These are phyloP conservation scores for Sesamia nonagrioides DNA, from an alignment of 1,140 invertebrate species.

Conservation along the genomic window DNA sequence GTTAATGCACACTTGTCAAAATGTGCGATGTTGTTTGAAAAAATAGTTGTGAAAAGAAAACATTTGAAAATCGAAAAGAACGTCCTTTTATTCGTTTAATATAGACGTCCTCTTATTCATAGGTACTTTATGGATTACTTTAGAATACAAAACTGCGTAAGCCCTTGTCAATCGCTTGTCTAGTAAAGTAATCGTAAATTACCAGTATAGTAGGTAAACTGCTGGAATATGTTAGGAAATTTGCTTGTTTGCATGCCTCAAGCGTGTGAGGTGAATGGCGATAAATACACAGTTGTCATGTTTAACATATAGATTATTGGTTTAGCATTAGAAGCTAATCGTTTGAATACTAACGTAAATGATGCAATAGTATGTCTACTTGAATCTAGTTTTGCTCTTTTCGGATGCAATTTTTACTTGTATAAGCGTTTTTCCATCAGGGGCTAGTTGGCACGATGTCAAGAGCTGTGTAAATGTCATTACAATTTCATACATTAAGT, in stretches of 20 bases:
- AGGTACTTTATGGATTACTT: not conserved
- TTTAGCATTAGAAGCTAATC: slow-evolving; percentile 14
- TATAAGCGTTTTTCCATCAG: not conserved
- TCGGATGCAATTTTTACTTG: not conserved
- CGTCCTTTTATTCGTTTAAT: no score
- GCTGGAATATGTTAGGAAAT: slow-evolving; percentile 16
- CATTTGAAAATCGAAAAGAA: no score
- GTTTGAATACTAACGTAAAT: slow-evolving; percentile 3
- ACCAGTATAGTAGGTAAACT: not conserved
- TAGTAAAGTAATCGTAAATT: slow-evolving; percentile 6
- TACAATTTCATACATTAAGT: no score
- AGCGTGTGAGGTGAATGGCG: slow-evolving; percentile 11
- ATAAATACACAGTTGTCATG: slow-evolving; percentile 31
- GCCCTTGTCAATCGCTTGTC: slow-evolving; percentile 11
- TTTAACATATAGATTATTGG: slow-evolving; percentile 33
- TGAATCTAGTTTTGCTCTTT: slow-evolving; percentile 1
- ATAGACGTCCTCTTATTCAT: not conserved
- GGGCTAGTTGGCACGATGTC: no score
- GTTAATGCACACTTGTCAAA: not conserved
- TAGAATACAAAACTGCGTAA: not conserved
- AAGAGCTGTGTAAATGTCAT: no score
- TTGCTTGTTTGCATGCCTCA: not conserved
- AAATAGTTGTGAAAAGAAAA: no score
- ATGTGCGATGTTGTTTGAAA: no score
- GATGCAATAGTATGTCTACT: not conserved